Conservation (phyloP, 2,113 vertebrate genomes). For the Spea bombifrons region DNA sequence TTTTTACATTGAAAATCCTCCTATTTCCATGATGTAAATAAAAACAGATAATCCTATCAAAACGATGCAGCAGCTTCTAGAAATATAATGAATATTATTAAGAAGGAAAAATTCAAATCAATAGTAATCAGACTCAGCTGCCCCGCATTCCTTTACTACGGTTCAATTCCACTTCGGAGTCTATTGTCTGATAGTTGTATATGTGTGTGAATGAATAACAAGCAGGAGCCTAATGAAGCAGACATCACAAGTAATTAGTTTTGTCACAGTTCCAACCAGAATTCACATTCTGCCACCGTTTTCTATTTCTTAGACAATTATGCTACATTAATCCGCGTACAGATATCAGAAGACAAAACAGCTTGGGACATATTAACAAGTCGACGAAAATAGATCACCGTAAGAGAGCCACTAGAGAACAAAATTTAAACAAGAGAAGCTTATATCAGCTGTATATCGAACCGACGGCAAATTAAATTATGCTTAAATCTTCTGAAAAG, state of each 20-base stretch:
- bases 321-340: slow-evolving; percentile 37
- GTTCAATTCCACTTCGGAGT: slow-evolving; percentile 47
- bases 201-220: slow-evolving; percentile 40
- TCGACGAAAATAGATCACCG: not conserved
- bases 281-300: slow-evolving; percentile 40
- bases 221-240: slow-evolving; percentile 34
- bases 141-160: slow-evolving; percentile 18
- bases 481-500: too few relatives aligned
- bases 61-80: slow-evolving; percentile 38
- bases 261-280: slow-evolving; percentile 40
- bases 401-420: not conserved
- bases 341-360: slow-evolving; percentile 31
- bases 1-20: slow-evolving; percentile 33
- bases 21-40: not conserved
- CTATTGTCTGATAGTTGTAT: slow-evolving; percentile 21
- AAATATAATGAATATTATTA: slow-evolving; percentile 52
- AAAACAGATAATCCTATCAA: slow-evolving; percentile 37
- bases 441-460: too few relatives aligned
- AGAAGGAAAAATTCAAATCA: slow-evolving; percentile 51
- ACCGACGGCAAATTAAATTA: too few relatives aligned
- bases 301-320: slow-evolving; percentile 46
- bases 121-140: slow-evolving; percentile 50
- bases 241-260: slow-evolving; percentile 46
- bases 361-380: slow-evolving; percentile 30
- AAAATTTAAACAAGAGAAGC: too few relatives aligned